Conservation (phyloP, 1,140 invertebrate genomes). For the Carposina sasakii region DNA sequence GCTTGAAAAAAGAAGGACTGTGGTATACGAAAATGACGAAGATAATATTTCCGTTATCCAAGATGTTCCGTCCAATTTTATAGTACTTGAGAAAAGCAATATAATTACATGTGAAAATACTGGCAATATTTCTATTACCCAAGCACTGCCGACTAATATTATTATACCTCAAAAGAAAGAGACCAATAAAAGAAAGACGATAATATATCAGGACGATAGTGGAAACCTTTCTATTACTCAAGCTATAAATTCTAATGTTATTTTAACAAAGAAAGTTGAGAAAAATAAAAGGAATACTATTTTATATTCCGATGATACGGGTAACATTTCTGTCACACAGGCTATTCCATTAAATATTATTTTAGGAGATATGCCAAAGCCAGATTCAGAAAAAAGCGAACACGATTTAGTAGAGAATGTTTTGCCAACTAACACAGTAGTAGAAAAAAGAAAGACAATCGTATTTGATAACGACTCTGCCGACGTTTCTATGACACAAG, state of each 20-base stretch:
- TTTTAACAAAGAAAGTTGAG: constrained; percentile 9
- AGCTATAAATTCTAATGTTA: constrained; percentile 23
- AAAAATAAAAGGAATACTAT: constrained; percentile 22
- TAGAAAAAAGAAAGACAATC: neutral
- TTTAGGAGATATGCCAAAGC: too few species aligned
- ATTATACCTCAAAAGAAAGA: constrained; percentile 19
- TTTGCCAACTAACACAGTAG: neutral
- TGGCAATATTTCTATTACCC: constrained; percentile 22
- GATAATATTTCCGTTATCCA: constrained; percentile 33
- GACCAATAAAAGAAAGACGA: constrained; percentile 24
- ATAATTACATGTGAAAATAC: constrained; percentile 13
- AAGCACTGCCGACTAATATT: constrained; percentile 9
- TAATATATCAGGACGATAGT: constrained; percentile 16
- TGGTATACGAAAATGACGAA: constrained; percentile 16
- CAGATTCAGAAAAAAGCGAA: too few species aligned
- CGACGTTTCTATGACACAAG: constrained; percentile 8
- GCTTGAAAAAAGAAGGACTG: constrained; percentile 12
- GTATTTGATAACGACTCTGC: constrained; percentile 1
- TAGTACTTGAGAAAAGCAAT: constrained; percentile 14
- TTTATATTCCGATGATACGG: constrained; percentile 28
- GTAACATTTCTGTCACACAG: constrained; percentile 39
- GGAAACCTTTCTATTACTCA: constrained; percentile 34
- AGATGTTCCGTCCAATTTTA: constrained; percentile 19
- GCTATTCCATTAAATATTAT: constrained; percentile 29
- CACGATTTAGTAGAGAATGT: too few species aligned